These are phyloP conservation scores for Lobophora halterata DNA, from an alignment of 2,888 invertebrate genomes.

Conservation along the genomic window DNA sequence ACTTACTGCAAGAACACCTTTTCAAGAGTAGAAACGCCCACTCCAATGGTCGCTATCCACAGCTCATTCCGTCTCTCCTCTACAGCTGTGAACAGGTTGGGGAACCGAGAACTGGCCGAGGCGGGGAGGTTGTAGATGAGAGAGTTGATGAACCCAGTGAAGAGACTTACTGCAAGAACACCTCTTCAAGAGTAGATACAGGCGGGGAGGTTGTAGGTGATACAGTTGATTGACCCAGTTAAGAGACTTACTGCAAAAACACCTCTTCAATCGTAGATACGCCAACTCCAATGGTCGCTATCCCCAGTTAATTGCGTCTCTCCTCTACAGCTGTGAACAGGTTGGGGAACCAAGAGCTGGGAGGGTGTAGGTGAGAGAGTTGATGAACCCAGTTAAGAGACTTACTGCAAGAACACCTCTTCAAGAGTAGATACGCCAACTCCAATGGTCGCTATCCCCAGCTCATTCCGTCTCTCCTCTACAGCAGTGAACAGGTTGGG, in stretches of 20 bases:
- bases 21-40: constrained; percentile 94
- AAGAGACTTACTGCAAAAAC: background rate
- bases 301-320: too few species aligned
- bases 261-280: too few species aligned
- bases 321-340: constrained; percentile 83
- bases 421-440: constrained; percentile 94
- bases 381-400: constrained; percentile 8
- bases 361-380: too few species aligned
- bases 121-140: constrained; percentile 66
- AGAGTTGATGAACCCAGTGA: constrained; percentile 47
- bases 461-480: constrained; percentile 77
- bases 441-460: constrained; percentile 89
- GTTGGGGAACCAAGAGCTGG: too few species aligned
- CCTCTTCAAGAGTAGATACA: too few species aligned
- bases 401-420: constrained; percentile 93
- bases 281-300: too few species aligned
- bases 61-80: constrained; percentile 81
- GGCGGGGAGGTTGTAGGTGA: too few species aligned
- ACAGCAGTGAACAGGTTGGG: constrained; percentile 82
- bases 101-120: constrained; percentile 76
- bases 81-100: constrained; percentile 82
- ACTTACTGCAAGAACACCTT: constrained; percentile 93
- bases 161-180: too few species aligned
- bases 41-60: constrained; percentile 88
- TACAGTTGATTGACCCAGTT: too few species aligned